Evolutionary conservation across 2,113 vertebrate species (phyloP).

Genomic region (Phasianus colchicus): DNA sequence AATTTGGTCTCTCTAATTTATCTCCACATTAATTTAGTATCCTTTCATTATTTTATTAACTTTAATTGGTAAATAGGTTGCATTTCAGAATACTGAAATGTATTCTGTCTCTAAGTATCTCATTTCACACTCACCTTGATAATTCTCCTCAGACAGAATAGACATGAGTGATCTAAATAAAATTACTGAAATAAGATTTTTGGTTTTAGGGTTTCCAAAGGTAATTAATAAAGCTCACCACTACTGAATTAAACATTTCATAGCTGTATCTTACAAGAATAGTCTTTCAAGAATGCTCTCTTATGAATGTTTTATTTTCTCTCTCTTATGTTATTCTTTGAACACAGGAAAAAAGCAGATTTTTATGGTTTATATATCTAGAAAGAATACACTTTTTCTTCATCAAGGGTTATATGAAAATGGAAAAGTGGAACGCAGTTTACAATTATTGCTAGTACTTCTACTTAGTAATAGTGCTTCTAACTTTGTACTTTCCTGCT

Average conservation of each 20-base stretch:
- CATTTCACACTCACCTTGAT: neutral
- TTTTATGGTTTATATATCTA: neutral
- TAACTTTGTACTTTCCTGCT: neutral
- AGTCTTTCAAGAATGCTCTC: neutral
- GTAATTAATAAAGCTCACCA: neutral
- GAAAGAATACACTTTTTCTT: neutral
- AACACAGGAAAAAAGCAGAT: neutral
- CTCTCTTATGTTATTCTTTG: neutral
- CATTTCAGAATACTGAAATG: neutral
- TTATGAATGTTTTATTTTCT: neutral
- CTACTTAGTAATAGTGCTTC: neutral
- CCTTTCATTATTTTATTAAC: neutral
- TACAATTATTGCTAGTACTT: conserved; percentile 3
- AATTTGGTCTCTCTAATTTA: neutral
- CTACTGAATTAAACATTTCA: neutral
- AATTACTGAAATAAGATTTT: neutral
- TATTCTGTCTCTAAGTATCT: neutral
- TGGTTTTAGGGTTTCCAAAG: neutral
- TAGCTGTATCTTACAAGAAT: neutral
- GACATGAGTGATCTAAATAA: neutral
- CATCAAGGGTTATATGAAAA: neutral
- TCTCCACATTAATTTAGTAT: neutral
- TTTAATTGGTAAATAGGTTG: neutral
- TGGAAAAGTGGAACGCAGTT: neutral
- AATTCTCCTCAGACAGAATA: neutral